A percentile compares a stretch with the other conserved stretches of the same genome.
Conservation (phyloP, 37 sponge, comb jelly and placozoan species). For the Eunapius fragilis region DNA sequence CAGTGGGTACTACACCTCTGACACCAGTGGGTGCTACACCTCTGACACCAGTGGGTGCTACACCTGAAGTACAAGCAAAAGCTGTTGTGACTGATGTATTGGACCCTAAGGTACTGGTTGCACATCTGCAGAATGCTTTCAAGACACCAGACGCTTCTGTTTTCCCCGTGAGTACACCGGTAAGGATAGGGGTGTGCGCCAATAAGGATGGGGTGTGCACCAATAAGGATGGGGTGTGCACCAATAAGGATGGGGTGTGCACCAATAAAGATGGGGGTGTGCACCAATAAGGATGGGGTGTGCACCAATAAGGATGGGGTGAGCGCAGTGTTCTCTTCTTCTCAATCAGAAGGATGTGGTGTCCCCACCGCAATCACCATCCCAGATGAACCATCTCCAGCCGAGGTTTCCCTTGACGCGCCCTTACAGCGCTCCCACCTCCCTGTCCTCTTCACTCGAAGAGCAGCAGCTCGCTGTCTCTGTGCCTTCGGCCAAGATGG, state of each 20-base stretch:
- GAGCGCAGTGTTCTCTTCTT: neutral
- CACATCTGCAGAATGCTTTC: neutral
- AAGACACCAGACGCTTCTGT: neutral
- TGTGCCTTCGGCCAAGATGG: neutral
- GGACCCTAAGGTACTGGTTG: neutral
- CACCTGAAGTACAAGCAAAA: neutral
- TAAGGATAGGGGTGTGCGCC: too few species aligned
- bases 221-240: too few species aligned
- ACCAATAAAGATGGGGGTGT: too few species aligned
- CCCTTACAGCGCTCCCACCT: neutral
- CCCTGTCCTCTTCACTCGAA: neutral
- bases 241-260: too few species aligned
- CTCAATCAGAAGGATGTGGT: neutral
- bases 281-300: too few species aligned
- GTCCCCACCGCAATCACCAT: neutral
- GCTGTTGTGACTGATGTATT: neutral
- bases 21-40: neutral
- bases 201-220: too few species aligned
- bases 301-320: too few species aligned
- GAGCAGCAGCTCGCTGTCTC: neutral
- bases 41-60: neutral
- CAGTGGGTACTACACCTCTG: neutral
- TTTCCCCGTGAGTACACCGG: neutral
- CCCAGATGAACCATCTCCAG: neutral
- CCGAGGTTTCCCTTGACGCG: neutral